A percentile compares a stretch with the other conserved stretches of the same genome.
phyloP scores from a whole-genome alignment of 2,888 invertebrate species.

The Lottia scabra region DNA sequence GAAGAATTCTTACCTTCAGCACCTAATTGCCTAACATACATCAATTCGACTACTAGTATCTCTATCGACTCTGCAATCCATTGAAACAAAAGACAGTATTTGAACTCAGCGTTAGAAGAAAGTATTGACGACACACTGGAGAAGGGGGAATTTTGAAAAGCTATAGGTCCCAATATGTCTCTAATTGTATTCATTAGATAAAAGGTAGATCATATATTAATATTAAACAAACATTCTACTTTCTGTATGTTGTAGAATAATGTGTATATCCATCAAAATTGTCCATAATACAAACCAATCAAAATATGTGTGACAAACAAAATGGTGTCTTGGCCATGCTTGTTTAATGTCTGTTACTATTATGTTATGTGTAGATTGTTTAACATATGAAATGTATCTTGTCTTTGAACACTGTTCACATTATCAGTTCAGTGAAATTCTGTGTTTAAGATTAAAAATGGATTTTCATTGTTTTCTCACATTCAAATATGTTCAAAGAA shows the following conservation, averaged over 20 bases:
- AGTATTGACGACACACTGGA: no score
- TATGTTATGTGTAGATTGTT: neutral
- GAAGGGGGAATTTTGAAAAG: no score
- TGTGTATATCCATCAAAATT: neutral
- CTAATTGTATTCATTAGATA: neutral
- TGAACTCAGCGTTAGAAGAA: no score
- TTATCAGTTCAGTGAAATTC: neutral
- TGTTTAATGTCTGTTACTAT: neutral
- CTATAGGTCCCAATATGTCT: no score
- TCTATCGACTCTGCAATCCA: no score
- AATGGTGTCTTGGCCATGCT: neutral
- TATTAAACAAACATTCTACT: neutral
- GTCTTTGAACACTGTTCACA: neutral
- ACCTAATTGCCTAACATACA: no score
- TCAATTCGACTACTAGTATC: no score
- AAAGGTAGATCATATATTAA: neutral
- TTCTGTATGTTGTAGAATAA: neutral
- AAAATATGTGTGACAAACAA: neutral
- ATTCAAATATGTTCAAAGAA: neutral
- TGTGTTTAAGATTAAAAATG: neutral
- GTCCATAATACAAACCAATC: neutral
- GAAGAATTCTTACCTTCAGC: no score
- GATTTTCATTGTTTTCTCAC: neutral
- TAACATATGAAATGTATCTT: neutral
- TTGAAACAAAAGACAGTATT: no score